Conservation (phyloP, 2,888 invertebrate genomes). For the Cantharis rustica region DNA sequence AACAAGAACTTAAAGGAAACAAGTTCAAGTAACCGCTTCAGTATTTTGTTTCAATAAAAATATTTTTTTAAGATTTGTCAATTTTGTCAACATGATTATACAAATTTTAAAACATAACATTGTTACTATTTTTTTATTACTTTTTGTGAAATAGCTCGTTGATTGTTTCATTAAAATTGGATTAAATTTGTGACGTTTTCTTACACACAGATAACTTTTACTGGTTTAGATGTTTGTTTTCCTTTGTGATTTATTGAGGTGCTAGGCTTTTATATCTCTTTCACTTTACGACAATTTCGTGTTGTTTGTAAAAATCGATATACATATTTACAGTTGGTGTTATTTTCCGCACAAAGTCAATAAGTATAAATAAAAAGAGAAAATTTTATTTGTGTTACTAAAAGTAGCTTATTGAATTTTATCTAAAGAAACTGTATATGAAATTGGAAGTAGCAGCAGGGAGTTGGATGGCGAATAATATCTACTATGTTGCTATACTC, state of each 20-base stretch:
- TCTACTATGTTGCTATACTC: too few relatives aligned
- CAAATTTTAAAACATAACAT: background rate
- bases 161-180: background rate
- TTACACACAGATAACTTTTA: background rate
- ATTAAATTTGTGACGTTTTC: background rate
- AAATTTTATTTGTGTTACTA: background rate
- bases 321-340: background rate
- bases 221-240: background rate
- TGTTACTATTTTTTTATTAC: background rate
- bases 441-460: too few relatives aligned
- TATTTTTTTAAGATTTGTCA: background rate
- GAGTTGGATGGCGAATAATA: too few relatives aligned
- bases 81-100: background rate
- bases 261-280: background rate
- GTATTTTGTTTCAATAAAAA: background rate
- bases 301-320: background rate
- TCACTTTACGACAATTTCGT: background rate
- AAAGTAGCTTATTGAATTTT: background rate
- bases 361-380: background rate
- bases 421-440: background rate
- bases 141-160: background rate
- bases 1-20: conserved; percentile 43
- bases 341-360: background rate
- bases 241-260: background rate
- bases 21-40: background rate